Percentiles rank a stretch among this genome's conserved stretches.
phyloP scores from a whole-genome alignment of 2,113 vertebrate species.

The Odobenus rosmarus region DNA sequence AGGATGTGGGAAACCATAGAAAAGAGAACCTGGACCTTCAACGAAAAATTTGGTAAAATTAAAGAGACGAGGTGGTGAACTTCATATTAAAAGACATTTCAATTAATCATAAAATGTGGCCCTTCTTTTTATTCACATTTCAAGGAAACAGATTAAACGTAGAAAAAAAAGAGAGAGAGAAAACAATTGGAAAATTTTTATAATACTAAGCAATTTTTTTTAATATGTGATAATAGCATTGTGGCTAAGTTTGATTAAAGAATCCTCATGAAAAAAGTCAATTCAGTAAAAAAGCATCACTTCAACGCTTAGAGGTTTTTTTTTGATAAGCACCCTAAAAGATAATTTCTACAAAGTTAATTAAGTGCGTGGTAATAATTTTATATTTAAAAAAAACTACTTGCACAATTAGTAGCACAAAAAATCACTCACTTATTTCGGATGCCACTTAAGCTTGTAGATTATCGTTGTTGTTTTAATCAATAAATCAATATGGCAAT shows the following conservation, averaged over 20 bases:
- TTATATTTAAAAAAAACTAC: background rate
- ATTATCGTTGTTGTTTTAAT: slow-evolving; percentile 52
- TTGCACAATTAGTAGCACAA: background rate
- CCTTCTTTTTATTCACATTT: background rate
- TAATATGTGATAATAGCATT: background rate
- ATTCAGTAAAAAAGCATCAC: background rate
- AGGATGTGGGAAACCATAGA: background rate
- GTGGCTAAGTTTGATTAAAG: background rate
- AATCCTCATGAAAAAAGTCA: background rate
- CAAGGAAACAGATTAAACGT: background rate
- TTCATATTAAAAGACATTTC: background rate
- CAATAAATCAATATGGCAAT: slow-evolving; percentile 58
- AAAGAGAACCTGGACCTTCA: background rate
- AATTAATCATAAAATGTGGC: background rate
- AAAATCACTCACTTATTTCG: background rate
- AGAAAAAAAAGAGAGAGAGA: background rate
- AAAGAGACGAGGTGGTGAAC: background rate
- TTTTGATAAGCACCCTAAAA: background rate
- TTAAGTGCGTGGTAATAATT: background rate
- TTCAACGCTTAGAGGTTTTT: background rate
- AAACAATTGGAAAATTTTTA: background rate
- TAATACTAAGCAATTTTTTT: background rate
- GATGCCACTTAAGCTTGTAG: slow-evolving; percentile 34
- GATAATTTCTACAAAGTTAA: background rate
- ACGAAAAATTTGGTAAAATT: background rate